These are phyloP conservation scores for Tachyglossus aculeatus DNA, from an alignment of 2,797 vertebrate species.

Conservation along the genomic window DNA sequence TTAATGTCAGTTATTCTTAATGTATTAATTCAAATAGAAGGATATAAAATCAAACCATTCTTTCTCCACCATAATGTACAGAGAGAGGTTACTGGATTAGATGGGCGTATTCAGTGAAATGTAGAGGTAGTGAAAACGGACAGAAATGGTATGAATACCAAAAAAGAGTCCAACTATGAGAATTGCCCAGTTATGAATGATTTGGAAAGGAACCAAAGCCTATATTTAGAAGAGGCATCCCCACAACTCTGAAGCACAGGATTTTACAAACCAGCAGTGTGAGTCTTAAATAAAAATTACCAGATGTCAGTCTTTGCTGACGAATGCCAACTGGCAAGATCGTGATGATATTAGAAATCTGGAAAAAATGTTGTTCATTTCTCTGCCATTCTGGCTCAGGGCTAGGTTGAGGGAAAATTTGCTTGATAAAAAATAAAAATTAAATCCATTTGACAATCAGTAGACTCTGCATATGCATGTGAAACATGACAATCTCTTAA, in stretches of 20 bases:
- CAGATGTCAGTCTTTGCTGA: slow-evolving; percentile 35
- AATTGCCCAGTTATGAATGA: slow-evolving; percentile 6
- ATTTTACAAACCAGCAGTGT: slow-evolving; percentile 52
- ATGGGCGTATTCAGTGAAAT: not conserved
- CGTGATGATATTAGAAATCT: slow-evolving; percentile 2
- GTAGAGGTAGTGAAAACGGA: not conserved
- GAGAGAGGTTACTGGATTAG: not conserved
- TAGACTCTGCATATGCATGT: not conserved
- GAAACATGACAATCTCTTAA: not conserved
- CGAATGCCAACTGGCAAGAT: slow-evolving; percentile 33
- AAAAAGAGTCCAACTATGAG: not conserved
- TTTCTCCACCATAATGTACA: not conserved
- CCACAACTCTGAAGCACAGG: slow-evolving; percentile 45
- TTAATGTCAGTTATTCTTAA: not conserved
- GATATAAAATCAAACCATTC: not conserved
- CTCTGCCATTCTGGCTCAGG: not conserved
- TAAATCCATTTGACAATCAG: not conserved
- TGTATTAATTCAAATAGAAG: not conserved
- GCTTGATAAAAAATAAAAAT: not conserved
- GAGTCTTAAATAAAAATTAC: slow-evolving; percentile 48
- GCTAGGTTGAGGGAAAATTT: not conserved
- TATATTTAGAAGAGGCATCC: slow-evolving; percentile 47
- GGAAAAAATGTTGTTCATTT: slow-evolving; percentile 24
- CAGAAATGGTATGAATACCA: not conserved
- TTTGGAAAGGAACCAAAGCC: slow-evolving; percentile 36